phyloP scores from a whole-genome alignment of 2,888 invertebrate genomes.

The Cabera pusaria region DNA sequence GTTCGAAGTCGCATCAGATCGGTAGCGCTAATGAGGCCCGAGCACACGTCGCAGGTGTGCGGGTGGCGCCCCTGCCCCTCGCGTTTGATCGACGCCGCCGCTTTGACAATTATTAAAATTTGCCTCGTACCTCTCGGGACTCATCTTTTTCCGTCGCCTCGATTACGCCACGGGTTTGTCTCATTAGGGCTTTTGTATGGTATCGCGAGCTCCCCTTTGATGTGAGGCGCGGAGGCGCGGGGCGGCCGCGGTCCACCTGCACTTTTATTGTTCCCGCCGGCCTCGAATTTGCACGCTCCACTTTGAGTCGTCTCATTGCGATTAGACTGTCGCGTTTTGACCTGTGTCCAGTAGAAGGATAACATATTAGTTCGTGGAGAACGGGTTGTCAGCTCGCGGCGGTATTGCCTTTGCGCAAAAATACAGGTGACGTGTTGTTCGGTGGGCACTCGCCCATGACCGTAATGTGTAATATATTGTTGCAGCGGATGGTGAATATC shows the following conservation, averaged over 20 bases:
- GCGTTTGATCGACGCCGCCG: constrained; percentile 83
- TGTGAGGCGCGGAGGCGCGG: constrained; percentile 62
- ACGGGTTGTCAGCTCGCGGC: too few species aligned
- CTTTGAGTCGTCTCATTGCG: constrained; percentile 75
- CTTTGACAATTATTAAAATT: constrained; percentile 85
- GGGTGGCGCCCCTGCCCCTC: constrained; percentile 49
- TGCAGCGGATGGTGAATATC: constrained; percentile 27
- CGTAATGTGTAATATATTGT: constrained; percentile 26
- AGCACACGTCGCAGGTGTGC: constrained; percentile 75
- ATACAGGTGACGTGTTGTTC: constrained; percentile 8
- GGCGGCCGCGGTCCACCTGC: constrained; percentile 73
- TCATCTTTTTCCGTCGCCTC: constrained; percentile 83
- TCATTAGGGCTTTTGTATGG: constrained; percentile 83
- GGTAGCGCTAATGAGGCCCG: constrained; percentile 80
- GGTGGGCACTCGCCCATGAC: constrained; percentile 21
- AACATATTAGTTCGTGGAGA: constrained; percentile 41
- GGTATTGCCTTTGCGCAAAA: too few species aligned
- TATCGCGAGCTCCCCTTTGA: constrained; percentile 78
- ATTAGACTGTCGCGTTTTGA: constrained; percentile 64
- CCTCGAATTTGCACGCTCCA: constrained; percentile 78
- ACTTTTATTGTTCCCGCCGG: constrained; percentile 77
- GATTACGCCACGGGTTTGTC: constrained; percentile 83
- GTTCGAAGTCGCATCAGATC: constrained; percentile 80
- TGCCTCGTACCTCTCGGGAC: constrained; percentile 82
- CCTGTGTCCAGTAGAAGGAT: constrained; percentile 50